phyloP scores from a whole-genome alignment of 2,888 invertebrate genomes.

The Eupeodes luniger region DNA sequence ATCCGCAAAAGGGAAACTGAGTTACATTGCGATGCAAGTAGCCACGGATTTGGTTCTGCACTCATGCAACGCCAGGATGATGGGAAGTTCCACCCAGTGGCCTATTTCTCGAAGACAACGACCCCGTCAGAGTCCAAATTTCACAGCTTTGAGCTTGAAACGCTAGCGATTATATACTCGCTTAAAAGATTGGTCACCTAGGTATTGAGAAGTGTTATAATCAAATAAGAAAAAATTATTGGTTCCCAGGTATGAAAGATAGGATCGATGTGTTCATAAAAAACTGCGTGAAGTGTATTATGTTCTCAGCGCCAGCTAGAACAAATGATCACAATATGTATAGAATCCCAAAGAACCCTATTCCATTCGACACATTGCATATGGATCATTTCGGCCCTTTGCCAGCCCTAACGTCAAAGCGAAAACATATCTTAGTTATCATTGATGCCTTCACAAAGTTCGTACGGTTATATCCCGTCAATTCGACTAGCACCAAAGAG shows the following conservation, averaged over 20 bases:
- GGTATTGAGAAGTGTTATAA: slow-evolving; percentile 8
- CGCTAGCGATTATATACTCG: slow-evolving; percentile 15
- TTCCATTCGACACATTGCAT: background rate
- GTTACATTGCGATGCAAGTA: too few species aligned
- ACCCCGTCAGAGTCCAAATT: background rate
- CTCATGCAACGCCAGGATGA: too few species aligned
- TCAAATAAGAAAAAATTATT: slow-evolving; percentile 22
- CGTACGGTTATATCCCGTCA: slow-evolving; percentile 26
- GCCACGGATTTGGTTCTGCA: too few species aligned
- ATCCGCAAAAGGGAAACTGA: too few species aligned
- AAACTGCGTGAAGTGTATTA: background rate
- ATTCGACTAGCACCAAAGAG: slow-evolving; percentile 41
- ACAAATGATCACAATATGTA: background rate
- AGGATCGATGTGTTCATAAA: background rate
- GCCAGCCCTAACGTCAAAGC: background rate
- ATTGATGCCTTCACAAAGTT: slow-evolving; percentile 20
- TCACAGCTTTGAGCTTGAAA: slow-evolving; percentile 10
- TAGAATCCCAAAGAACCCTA: background rate
- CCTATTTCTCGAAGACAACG: background rate
- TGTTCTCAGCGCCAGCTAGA: too few species aligned
- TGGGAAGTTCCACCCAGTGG: too few species aligned
- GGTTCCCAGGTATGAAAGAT: slow-evolving; percentile 22
- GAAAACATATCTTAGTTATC: slow-evolving; percentile 31
- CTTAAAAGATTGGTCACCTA: background rate
- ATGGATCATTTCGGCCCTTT: background rate